Evolutionary conservation across 2,888 invertebrate genomes (phyloP), one percentile per base, ranked within the genome.

Genomic region (Diplolepis rosae): DNA sequence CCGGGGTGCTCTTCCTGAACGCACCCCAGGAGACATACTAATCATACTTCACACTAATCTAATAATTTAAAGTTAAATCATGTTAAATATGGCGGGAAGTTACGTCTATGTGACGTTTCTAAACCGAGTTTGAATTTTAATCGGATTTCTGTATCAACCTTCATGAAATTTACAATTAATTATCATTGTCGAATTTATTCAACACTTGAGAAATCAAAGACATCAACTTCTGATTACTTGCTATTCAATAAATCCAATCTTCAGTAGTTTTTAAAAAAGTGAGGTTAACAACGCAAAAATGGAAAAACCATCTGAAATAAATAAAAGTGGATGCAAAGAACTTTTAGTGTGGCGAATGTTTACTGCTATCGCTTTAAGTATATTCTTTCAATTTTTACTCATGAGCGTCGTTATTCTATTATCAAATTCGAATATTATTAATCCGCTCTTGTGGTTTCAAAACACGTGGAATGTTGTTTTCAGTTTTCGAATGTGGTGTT

Each of bases 371-470:
- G 73, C 90, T 6, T 91, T 92, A 84, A 93, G 92, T 82, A 90
- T 94, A 65, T 84, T 82, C 7, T 78, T 87, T 1, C 89, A 89
- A 69, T 85, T 85, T 35, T 71, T 87, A 9, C 80, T 89, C 22
- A 79, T 88, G 54, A 83, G 82, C 18, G 76, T 77, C 18, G 82
- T 87, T 13, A 80, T 89, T 18, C 74, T 89, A 9, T 74, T 90
- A 15, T 89, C 92, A 51, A 94, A 94, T 87, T 87, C 93, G 35
- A 91, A 92, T 81, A 78, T 92, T 18, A 84, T 93, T 51, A 93
- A 93, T 83, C 94, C 94, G 0, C 71, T 93, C 18, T 84, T 89
- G 78, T 95, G 94, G 94, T 84, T 94, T n/a, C 83, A 89, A 32
- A 90, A 91, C 42, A 92, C 93, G 0, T 87, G 94, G 75, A 81